These are phyloP conservation scores for Cetonia aurata DNA, from an alignment of 2,888 invertebrate species.

Conservation along the genomic window DNA sequence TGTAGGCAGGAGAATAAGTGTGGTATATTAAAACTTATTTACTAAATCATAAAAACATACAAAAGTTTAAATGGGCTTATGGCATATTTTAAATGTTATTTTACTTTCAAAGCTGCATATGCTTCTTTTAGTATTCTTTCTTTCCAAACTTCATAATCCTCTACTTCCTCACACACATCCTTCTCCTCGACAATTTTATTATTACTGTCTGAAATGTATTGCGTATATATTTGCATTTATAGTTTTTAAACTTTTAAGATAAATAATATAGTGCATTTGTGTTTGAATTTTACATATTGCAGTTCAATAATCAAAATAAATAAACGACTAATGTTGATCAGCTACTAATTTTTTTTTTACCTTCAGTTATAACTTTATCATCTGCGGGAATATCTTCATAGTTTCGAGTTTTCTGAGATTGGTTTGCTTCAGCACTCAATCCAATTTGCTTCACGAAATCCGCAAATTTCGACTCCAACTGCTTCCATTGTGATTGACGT, in stretches of 20 bases:
- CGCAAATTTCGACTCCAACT: slow-evolving; percentile 72
- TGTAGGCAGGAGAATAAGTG: too few species aligned
- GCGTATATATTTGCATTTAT: too few species aligned
- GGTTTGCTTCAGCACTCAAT: slow-evolving; percentile 44
- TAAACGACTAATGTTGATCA: too few species aligned
- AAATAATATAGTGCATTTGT: too few species aligned
- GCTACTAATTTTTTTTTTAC: too few species aligned
- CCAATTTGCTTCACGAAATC: slow-evolving; percentile 61
- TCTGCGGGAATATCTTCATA: background rate
- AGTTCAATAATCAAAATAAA: too few species aligned
- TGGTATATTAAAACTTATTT: too few species aligned
- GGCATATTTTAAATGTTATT: slow-evolving; percentile 1
- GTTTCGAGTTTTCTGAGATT: background rate
- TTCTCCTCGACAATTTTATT: background rate
- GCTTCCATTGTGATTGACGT: slow-evolving; percentile 73
- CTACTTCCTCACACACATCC: slow-evolving; percentile 58
- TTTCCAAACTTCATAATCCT: slow-evolving; percentile 76
- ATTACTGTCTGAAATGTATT: slow-evolving; percentile 11
- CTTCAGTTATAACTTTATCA: too few species aligned
- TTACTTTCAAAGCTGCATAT: slow-evolving; percentile 60
- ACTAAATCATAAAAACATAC: background rate
- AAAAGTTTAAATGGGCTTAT: background rate
- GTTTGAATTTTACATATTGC: too few species aligned
- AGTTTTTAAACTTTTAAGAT: too few species aligned
- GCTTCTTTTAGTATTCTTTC: slow-evolving; percentile 70